Evolutionary conservation across 1,140 invertebrate genomes (phyloP).

Genomic region (Eumaeus atala): DNA sequence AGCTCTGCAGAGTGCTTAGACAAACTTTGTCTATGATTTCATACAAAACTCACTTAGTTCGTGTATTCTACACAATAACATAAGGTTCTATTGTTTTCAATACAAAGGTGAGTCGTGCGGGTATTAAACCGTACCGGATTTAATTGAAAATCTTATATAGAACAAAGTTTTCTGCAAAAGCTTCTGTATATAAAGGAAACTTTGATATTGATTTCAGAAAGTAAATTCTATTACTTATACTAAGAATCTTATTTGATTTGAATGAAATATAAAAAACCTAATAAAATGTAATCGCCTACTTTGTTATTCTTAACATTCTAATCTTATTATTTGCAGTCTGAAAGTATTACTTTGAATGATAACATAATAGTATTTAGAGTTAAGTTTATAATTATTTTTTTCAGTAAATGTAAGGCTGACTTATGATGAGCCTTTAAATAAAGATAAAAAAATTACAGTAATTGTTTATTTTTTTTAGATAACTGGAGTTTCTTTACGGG

Average conservation of each 20-base stretch:
- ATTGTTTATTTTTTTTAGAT: too few species aligned
- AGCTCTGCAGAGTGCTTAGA: neutral
- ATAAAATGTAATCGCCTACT: too few species aligned
- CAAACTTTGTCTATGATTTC: constrained; percentile 9
- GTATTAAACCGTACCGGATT: constrained; percentile 3
- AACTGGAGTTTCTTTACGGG: too few species aligned
- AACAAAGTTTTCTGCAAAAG: neutral
- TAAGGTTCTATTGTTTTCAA: constrained; percentile 3
- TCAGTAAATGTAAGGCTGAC: too few species aligned
- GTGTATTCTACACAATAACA: constrained; percentile 4
- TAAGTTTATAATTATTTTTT: too few species aligned
- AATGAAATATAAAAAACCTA: too few species aligned
- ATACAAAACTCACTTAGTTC: neutral
- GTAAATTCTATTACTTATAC: too few species aligned
- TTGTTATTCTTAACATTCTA: neutral
- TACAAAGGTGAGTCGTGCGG: constrained; percentile 8
- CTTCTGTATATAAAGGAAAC: neutral
- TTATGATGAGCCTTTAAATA: too few species aligned
- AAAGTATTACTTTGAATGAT: too few species aligned
- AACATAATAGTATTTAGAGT: too few species aligned
- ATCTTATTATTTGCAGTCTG: neutral
- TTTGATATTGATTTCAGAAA: neutral
- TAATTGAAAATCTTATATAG: constrained; percentile 10
- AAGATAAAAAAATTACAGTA: too few species aligned
- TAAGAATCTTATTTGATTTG: too few species aligned